These are phyloP conservation scores for Larimichthys crocea DNA, from an alignment of 2,113 vertebrate genomes.

Conservation along the genomic window DNA sequence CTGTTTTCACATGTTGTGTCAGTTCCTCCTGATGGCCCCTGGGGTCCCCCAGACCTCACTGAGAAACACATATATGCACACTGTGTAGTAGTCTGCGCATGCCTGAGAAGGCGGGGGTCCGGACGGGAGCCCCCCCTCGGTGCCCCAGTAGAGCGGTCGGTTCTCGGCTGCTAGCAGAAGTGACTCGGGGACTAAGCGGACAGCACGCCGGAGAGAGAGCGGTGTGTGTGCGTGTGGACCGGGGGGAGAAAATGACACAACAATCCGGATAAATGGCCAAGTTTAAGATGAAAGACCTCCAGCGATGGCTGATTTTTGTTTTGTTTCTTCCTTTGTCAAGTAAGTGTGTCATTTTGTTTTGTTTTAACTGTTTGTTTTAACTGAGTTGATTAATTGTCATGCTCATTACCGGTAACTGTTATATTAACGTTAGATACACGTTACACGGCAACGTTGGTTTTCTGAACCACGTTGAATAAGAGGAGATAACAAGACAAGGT, in stretches of 20 bases:
- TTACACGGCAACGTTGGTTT: neutral
- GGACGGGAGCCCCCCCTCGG: neutral
- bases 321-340: conserved; percentile 77
- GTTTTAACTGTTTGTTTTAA: neutral
- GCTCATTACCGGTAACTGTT: neutral
- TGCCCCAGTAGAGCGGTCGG: conserved; percentile 19
- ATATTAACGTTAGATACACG: neutral
- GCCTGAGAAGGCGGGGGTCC: conserved; percentile 41
- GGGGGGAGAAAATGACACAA: conserved; percentile 63
- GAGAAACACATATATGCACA: neutral
- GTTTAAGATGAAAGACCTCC: conserved; percentile 75
- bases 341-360: conserved; percentile 60
- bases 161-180: conserved; percentile 27
- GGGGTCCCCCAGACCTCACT: conserved; percentile 30
- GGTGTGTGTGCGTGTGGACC: neutral
- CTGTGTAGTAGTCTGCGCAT: conserved; percentile 62
- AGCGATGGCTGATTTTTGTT: conserved; percentile 62
- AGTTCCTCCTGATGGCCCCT: conserved; percentile 33
- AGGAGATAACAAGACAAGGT: neutral
- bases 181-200: conserved; percentile 1
- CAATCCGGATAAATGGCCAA: conserved; percentile 79
- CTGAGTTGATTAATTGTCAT: neutral
- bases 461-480: neutral
- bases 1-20: neutral
- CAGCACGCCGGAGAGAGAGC: conserved; percentile 35